Base-by-base conservation (phyloP, 1,140 invertebrate species). In the Rhynchophorus ferrugineus region DNA sequence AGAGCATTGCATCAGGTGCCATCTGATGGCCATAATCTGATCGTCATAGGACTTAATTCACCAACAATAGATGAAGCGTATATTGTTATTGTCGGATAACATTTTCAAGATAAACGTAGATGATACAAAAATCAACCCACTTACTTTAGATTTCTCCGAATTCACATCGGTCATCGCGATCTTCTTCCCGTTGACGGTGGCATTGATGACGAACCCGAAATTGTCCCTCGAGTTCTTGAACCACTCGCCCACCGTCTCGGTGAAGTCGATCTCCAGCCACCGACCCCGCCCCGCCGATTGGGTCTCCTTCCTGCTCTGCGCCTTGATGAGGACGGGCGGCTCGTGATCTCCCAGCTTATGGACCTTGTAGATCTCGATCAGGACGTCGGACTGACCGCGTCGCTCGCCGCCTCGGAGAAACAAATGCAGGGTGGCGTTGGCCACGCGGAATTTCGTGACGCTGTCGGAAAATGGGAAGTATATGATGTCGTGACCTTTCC, bases 171-270 rank as follows among this genome's bases (percentile, higher is more conserved):
- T 61, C 1, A 66, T 57, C 11, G 51, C 57, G 1, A 66, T 56
- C 29, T 65, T 65, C 47, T 61, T 61, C 8, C 76, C 56, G 65
- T 73, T 64, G 60, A 72, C 50, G 24, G 74, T 72, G 45, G 83
- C 79, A 69, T 83, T 85, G 21, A 89, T 72, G 1, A 84, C 77
- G 47, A 91, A 78, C 3, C 85, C 87, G 44, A 85, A 75, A 60
- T 84, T 86, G 46, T 83, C 81, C 36, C 79, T 71, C 1, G 83
- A 80, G 60, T 81, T 75, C 36, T 79, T 80, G 65, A 85, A 82
- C 83, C 87, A 89, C 29, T 85, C 80, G 34, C 77, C 74, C 1
- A 90, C 79, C 66, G 87, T 78, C n/a, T 78, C 76, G n/a, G 81
- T 82, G 0, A 90, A 72, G 58, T 90, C 85, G 8, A 90, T 71